Evolutionary conservation across 2,113 vertebrate species (phyloP).

Genomic region (Caloenas nicobarica): DNA sequence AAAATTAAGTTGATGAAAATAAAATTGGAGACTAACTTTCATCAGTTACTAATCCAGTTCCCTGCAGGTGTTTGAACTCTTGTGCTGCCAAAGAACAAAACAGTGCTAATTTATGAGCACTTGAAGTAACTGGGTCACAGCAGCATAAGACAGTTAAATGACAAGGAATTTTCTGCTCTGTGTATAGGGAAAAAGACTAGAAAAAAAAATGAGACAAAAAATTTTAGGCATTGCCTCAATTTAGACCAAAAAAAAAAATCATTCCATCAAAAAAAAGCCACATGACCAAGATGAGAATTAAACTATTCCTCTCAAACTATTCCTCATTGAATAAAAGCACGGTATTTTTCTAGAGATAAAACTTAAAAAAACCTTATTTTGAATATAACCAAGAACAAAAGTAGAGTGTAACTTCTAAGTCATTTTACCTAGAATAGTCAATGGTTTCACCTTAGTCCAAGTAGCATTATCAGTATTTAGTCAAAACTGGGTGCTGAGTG

Average conservation of each 20-base stretch:
- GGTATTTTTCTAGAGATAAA: background rate
- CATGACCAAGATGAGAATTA: background rate
- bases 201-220: background rate
- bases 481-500: background rate
- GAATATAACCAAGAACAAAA: background rate
- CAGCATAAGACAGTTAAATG: background rate
- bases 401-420: background rate
- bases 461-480: background rate
- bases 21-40: background rate
- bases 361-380: background rate
- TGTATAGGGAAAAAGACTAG: background rate
- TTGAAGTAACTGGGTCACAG: background rate
- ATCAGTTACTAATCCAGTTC: background rate
- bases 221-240: background rate
- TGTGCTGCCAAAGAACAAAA: background rate
- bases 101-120: background rate
- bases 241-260: background rate
- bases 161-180: background rate
- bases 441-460: background rate
- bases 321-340: background rate
- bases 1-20: background rate
- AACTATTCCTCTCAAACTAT: background rate
- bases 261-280: background rate
- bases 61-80: background rate
- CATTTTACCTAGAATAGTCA: background rate